Base-by-base conservation (phyloP, 1,140 invertebrate genomes). In the Drosophila micromelanica region DNA sequence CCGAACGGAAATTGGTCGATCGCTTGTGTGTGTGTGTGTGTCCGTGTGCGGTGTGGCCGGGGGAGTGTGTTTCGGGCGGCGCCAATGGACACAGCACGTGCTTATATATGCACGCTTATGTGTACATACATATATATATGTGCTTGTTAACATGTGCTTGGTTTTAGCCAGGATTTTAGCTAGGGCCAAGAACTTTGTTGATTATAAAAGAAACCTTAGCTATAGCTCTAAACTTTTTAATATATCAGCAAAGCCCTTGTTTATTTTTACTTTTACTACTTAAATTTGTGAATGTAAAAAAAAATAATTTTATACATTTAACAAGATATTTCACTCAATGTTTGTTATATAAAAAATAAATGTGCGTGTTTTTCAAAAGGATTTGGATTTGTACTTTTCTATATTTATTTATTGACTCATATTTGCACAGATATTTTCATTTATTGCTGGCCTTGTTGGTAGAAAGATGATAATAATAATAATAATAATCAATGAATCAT, bases 21-120 rank as follows among this genome's bases (percentile, higher is more conserved):
- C 62, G 38, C 5, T 48, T 65, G 17, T 27, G 2, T 49, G 43
- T 11, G 12, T 13, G 2, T 15, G 56, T 32, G 23, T 12, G 63
- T 13, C 13, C 3, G 27, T 55, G 7, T 12, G 45, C 30, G 15
- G 42, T 12, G 30, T 17, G 15, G 48, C 30, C 8, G 13, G 27
- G n/a, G 51, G 20, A n/a, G n/a, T n/a, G 23, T 40, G 38, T 48
- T 64, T 32, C 55, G 48, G 70, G 55, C 61, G 61, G 68, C 65
- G 55, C 70, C 62, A 73, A 67, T 68, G 70, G 46, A 60, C 69
- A 52, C 17, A 67, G n/a, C 57, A 72, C 62, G 54, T 57, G 68
- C 67, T 69, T 54, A 86, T 40, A 81, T 51, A 65, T 59, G 70
- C 75, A 37, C 57, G 32, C n/a, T 49, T 51, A 40, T 43, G 4